phyloP scores from a whole-genome alignment of 2,797 vertebrate species.

The Nasua narica region DNA sequence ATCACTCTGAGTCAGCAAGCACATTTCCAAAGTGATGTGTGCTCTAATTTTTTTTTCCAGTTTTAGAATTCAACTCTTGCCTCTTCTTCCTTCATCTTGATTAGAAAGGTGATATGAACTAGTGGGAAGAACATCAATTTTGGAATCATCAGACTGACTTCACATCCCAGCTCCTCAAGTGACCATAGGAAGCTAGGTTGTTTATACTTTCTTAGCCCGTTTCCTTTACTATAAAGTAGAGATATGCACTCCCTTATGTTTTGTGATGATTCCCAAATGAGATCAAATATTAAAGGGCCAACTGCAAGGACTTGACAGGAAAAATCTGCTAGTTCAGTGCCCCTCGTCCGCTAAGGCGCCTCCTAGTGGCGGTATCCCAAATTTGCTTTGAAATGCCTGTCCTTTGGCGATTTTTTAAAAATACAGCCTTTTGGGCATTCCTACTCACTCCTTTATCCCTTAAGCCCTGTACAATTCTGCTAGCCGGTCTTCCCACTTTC shows the following conservation, averaged over 20 bases:
- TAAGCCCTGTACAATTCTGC: not conserved
- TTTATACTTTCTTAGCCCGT: not conserved
- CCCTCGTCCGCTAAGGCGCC: not conserved
- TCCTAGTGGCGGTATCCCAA: not conserved
- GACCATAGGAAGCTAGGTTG: not conserved
- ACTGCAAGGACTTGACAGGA: not conserved
- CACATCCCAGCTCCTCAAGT: not conserved
- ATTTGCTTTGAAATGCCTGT: not conserved
- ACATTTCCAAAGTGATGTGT: not conserved
- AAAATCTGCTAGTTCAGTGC: not conserved
- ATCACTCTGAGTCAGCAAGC: conserved; percentile 7
- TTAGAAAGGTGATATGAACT: not conserved
- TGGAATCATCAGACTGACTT: not conserved
- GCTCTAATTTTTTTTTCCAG: not conserved
- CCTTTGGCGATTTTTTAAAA: not conserved
- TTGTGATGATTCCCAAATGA: not conserved
- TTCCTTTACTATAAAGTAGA: not conserved
- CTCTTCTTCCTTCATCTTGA: not conserved
- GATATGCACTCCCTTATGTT: not conserved
- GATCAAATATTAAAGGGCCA: not conserved
- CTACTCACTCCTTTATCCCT: not conserved
- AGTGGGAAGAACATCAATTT: not conserved
- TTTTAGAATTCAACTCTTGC: not conserved
- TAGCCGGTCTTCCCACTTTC: not conserved
- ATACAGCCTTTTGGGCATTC: not conserved